Evolutionary conservation across 2,888 invertebrate genomes (phyloP).

Genomic region (Coelogynopora nodosa): DNA sequence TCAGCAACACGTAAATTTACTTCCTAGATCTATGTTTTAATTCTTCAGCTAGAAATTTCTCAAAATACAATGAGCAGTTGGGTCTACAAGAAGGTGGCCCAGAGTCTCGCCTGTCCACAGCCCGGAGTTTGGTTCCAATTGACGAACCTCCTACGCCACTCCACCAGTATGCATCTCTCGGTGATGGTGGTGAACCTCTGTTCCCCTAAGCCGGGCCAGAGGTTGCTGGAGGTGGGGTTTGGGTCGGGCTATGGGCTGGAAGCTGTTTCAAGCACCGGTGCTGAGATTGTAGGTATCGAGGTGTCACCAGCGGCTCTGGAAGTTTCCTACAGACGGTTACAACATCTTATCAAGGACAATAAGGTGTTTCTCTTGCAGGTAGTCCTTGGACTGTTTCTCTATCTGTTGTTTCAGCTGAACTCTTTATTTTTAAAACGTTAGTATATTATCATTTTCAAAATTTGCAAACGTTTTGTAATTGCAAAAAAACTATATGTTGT

Average conservation of each 20-base stretch:
- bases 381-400: no score
- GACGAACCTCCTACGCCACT: background rate
- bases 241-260: constrained; percentile 53
- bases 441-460: no score
- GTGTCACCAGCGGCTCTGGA: background rate
- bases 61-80: constrained; percentile 1
- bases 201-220: constrained; percentile 51
- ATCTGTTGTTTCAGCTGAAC: no score
- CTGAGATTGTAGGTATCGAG: background rate
- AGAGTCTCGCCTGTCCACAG: background rate
- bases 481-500: no score
- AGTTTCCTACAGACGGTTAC: background rate
- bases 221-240: constrained; percentile 54
- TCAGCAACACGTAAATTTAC: no score
- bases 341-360: background rate
- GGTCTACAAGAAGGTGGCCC: background rate
- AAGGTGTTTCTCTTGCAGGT: background rate
- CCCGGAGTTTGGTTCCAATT: background rate
- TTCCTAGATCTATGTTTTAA: no score
- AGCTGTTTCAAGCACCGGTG: constrained; percentile 48
- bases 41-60: no score
- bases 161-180: background rate
- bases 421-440: no score
- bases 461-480: no score
- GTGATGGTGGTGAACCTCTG: constrained; percentile 50